Conservation (phyloP, 2,888 invertebrate species). For the Theristus sp. region DNA sequence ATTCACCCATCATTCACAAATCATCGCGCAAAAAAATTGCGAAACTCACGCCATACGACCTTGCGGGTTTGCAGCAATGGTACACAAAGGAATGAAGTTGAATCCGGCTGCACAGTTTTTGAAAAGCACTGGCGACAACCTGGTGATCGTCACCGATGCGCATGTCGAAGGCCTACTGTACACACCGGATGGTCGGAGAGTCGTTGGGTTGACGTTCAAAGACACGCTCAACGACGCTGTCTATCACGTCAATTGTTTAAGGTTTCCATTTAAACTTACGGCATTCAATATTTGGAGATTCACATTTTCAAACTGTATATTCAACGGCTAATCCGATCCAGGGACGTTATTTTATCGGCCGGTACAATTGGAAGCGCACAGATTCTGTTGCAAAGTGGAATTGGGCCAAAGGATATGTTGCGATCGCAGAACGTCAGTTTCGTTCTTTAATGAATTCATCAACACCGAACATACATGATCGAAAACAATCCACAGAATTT, state of each 20-base stretch:
- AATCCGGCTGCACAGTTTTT: constrained; percentile 9
- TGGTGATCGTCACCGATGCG: constrained; percentile 4
- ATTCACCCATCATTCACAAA: no score
- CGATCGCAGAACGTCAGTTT: not conserved
- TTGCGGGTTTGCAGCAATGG: constrained; percentile 7
- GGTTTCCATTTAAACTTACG: no score
- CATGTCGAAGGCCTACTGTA: constrained; percentile 4
- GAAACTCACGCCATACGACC: no score
- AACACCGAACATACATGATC: not conserved
- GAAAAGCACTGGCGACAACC: not conserved
- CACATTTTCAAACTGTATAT: no score
- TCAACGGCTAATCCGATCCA: no score
- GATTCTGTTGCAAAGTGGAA: constrained; percentile 10
- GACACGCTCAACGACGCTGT: not conserved
- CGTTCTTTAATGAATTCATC: not conserved
- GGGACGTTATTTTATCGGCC: constrained; percentile 6
- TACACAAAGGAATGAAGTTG: constrained; percentile 6
- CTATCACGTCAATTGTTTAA: not conserved
- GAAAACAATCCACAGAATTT: not conserved
- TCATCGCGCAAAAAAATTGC: no score
- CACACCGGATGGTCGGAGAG: not conserved
- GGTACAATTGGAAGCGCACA: constrained; percentile 8
- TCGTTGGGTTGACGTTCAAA: constrained; percentile 2
- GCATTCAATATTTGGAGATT: no score
- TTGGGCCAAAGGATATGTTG: constrained; percentile 8